These are phyloP conservation scores for Cheracebus regulus DNA, from an alignment of 2,797 vertebrate genomes.

Conservation along the genomic window DNA sequence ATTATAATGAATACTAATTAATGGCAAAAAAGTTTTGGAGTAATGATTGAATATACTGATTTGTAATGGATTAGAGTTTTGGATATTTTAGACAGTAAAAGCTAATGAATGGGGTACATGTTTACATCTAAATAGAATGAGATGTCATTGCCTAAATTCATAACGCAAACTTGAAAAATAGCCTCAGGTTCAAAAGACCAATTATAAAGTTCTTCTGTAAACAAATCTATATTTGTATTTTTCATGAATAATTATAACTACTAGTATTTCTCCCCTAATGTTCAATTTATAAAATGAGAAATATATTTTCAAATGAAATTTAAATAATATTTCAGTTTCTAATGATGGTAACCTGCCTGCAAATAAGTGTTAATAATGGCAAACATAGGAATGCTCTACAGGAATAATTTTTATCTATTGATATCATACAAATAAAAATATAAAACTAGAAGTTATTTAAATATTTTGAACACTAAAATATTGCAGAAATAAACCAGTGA, in stretches of 20 bases:
- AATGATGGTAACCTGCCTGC: constrained; percentile 8
- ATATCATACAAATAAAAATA: not conserved
- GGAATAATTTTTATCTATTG: not conserved
- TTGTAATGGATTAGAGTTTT: constrained; percentile 67
- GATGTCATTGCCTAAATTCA: constrained; percentile 78
- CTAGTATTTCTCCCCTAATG: not conserved
- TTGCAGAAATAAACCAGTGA: constrained; percentile 1
- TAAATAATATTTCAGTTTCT: constrained; percentile 59
- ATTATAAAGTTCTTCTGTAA: constrained; percentile 76
- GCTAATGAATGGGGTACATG: constrained; percentile 71
- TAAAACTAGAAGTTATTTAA: constrained; percentile 44
- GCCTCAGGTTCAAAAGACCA: constrained; percentile 76
- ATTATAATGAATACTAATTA: constrained; percentile 80
- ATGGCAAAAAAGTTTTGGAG: constrained; percentile 69
- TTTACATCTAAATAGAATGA: constrained; percentile 80
- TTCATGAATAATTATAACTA: constrained; percentile 73
- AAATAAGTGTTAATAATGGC: constrained; percentile 38
- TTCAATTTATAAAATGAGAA: constrained; percentile 67
- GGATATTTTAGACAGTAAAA: constrained; percentile 74
- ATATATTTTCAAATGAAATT: constrained; percentile 61
- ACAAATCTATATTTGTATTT: constrained; percentile 66
- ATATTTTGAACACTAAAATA: constrained; percentile 13
- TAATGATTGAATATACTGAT: constrained; percentile 74
- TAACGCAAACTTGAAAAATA: constrained; percentile 81
- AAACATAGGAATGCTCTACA: not conserved